Evolutionary conservation across 2,888 invertebrate genomes (phyloP).

Genomic region (Scaptomyza polygonia): DNA sequence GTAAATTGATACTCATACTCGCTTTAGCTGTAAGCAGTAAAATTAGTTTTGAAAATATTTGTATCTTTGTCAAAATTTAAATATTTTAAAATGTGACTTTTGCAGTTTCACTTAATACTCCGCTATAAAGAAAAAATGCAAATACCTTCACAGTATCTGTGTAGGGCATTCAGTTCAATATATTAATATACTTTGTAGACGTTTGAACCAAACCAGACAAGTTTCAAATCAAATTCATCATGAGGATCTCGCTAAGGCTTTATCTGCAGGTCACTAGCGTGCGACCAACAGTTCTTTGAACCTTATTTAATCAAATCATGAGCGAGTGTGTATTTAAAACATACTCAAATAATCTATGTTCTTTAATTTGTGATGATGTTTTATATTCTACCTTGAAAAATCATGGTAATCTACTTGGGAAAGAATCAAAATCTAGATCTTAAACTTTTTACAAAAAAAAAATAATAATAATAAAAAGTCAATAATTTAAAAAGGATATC

Average conservation of each 20-base stretch:
- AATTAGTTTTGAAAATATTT: background rate
- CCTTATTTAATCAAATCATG: slow-evolving; percentile 28
- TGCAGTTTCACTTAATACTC: background rate
- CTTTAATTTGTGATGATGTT: background rate
- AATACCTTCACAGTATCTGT: background rate
- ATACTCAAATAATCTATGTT: background rate
- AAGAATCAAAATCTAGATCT: background rate
- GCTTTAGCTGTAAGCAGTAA: no score
- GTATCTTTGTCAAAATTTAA: background rate
- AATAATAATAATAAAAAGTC: background rate
- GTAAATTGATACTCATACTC: background rate
- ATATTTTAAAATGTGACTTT: background rate
- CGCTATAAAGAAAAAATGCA: no score
- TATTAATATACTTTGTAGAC: slow-evolving; percentile 14
- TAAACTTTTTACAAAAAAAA: background rate
- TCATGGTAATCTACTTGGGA: background rate
- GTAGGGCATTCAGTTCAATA: slow-evolving; percentile 12
- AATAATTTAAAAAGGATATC: slow-evolving; percentile 2
- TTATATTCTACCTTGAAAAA: background rate
- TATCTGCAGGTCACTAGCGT: slow-evolving; percentile 42
- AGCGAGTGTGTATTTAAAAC: slow-evolving; percentile 12
- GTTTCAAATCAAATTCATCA: slow-evolving; percentile 13
- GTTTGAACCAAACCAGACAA: background rate
- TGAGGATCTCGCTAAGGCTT: slow-evolving; percentile 1
- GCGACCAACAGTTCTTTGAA: slow-evolving; percentile 45